Percentiles rank a stretch among this genome's conserved stretches.
phyloP scores from a whole-genome alignment of 2,113 vertebrate genomes.

The Dipodomys spectabilis region DNA sequence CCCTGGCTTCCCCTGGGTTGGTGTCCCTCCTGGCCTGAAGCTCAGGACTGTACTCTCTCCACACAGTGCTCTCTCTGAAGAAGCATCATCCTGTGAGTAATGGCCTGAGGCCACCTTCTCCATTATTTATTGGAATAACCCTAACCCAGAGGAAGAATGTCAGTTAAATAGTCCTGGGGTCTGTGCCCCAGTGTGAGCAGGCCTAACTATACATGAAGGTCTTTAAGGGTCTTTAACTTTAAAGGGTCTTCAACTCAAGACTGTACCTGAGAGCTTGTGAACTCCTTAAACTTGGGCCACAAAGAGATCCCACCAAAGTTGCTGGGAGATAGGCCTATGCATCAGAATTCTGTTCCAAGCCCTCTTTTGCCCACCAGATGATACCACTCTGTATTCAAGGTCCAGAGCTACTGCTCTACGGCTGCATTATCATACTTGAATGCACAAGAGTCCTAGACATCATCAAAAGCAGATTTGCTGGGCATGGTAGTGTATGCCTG shows the following conservation, averaged over 20 bases:
- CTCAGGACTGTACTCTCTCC: neutral
- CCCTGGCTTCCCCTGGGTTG: neutral
- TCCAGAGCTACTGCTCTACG: neutral
- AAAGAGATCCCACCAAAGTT: neutral
- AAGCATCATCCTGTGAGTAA: conserved; percentile 54
- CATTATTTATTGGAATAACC: neutral
- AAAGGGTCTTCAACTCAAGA: neutral
- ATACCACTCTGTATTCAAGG: neutral
- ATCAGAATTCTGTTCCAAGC: neutral
- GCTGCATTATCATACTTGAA: neutral
- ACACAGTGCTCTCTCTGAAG: conserved; percentile 50
- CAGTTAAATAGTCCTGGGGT: too few species aligned
- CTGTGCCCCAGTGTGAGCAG: neutral
- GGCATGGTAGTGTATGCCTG: neutral
- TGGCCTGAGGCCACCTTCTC: neutral
- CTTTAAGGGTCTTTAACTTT: too few species aligned
- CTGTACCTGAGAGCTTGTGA: neutral
- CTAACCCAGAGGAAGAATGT: neutral
- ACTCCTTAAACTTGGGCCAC: neutral
- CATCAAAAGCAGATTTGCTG: neutral
- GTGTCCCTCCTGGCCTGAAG: neutral
- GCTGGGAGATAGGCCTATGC: neutral
- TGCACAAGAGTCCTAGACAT: neutral
- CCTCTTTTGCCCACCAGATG: neutral
- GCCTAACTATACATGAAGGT: neutral